phyloP scores from a whole-genome alignment of 2,888 invertebrate genomes.

The Pilophorus perplexus region DNA sequence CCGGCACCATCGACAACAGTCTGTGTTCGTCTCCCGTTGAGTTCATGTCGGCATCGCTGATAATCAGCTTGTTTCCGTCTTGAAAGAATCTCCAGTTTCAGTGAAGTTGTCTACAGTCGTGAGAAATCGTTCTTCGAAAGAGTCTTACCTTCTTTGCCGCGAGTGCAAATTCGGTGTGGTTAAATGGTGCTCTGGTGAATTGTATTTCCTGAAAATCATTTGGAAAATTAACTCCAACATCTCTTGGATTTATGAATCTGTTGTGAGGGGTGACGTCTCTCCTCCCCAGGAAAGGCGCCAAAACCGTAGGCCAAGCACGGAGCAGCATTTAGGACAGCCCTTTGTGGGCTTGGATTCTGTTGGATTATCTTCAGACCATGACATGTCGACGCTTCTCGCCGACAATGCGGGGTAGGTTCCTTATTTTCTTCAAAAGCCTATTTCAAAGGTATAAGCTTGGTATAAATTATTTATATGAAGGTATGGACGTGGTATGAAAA shows the following conservation, averaged over 20 bases:
- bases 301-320: slow-evolving; percentile 33
- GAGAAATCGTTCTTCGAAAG: too few relatives aligned
- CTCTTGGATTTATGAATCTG: background rate
- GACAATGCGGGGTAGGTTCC: slow-evolving; percentile 37
- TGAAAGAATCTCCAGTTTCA: background rate
- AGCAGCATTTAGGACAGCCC: slow-evolving; percentile 39
- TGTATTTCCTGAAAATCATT: too few relatives aligned
- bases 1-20: background rate
- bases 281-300: slow-evolving; percentile 23
- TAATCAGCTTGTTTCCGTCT: slow-evolving; percentile 1
- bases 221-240: background rate
- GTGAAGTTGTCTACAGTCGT: too few relatives aligned
- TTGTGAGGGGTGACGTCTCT: slow-evolving; percentile 27
- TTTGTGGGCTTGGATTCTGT: slow-evolving; percentile 36
- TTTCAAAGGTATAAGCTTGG: background rate
- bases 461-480: too few relatives aligned
- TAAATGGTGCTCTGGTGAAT: too few relatives aligned
- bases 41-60: slow-evolving; percentile 8
- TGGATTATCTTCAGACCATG: slow-evolving; percentile 34
- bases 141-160: background rate
- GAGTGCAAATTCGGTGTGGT: background rate
- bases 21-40: slow-evolving; percentile 10
- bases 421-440: background rate
- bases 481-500: too few relatives aligned
- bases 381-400: slow-evolving; percentile 41